phyloP scores from a whole-genome alignment of 37 sponge, comb jelly and placozoan species.

The Eunapius fragilis region DNA sequence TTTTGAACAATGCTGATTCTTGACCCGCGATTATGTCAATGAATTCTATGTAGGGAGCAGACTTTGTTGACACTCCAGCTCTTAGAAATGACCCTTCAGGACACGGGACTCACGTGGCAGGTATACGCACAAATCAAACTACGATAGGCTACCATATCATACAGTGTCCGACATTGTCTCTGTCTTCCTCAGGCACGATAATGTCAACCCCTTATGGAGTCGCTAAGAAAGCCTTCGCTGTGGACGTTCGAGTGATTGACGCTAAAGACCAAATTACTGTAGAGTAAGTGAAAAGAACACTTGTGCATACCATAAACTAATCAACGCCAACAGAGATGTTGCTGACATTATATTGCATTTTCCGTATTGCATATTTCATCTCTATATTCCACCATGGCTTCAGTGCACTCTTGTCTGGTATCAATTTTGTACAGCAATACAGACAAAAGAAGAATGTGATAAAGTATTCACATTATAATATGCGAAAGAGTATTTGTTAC shows the following conservation, averaged over 20 bases:
- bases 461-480: not conserved
- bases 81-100: not conserved
- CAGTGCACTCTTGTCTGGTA: not conserved
- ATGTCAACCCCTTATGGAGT: not conserved
- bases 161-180: not conserved
- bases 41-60: not conserved
- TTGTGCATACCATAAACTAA: not conserved
- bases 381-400: not conserved
- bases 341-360: not conserved
- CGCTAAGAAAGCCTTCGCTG: not conserved
- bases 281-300: not conserved
- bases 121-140: not conserved
- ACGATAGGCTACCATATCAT: not conserved
- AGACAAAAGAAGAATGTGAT: not conserved
- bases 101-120: not conserved
- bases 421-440: not conserved
- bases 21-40: not conserved
- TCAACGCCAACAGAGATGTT: not conserved
- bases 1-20: not conserved
- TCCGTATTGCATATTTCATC: not conserved
- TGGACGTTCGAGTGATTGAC: not conserved
- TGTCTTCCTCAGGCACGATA: not conserved
- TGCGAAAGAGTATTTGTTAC: not conserved
- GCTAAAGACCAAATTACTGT: not conserved
- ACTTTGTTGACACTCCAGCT: not conserved